These are phyloP conservation scores for Pseudomugil tenellus DNA, from an alignment of 2,797 vertebrate species.

Conservation along the genomic window DNA sequence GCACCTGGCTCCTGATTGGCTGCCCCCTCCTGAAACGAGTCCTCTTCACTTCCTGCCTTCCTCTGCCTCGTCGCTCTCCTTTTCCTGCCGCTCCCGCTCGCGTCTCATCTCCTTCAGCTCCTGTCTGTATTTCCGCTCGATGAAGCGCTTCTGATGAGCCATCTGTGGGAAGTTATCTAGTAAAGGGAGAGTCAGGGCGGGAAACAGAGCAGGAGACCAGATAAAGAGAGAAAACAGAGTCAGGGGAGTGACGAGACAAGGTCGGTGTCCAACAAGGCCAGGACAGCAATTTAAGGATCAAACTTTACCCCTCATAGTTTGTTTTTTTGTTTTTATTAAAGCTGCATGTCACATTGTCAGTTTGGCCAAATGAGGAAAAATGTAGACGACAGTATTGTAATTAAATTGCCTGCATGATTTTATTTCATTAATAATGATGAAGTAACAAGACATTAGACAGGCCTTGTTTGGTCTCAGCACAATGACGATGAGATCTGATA, in stretches of 20 bases:
- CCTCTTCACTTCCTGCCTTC: constrained; percentile 87
- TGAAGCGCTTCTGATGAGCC: constrained; percentile 99
- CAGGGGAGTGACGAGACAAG: constrained; percentile 53
- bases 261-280: constrained; percentile 51
- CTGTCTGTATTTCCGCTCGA: constrained; percentile 98
- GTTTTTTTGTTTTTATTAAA: constrained; percentile 23
- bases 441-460: constrained; percentile 64
- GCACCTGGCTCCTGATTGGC: constrained; percentile 19
- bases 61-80: constrained; percentile 88
- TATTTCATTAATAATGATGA: constrained; percentile 64
- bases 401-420: constrained; percentile 44
- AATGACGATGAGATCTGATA: constrained; percentile 61
- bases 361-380: constrained; percentile 45
- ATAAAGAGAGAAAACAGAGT: constrained; percentile 49
- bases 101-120: constrained; percentile 99
- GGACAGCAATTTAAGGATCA: constrained; percentile 33
- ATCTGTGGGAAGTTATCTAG: constrained; percentile 99
- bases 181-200: constrained; percentile 42
- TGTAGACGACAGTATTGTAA: constrained; percentile 15
- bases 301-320: constrained; percentile 1
- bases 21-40: background rate
- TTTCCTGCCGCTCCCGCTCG: constrained; percentile 94
- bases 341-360: constrained; percentile 42
- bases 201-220: constrained; percentile 50
- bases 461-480: constrained; percentile 66